Percentiles rank a stretch among this genome's conserved stretches.
These are phyloP conservation scores for Eupithecia pulchellata DNA, from an alignment of 2,888 invertebrate genomes.

Conservation along the genomic window DNA sequence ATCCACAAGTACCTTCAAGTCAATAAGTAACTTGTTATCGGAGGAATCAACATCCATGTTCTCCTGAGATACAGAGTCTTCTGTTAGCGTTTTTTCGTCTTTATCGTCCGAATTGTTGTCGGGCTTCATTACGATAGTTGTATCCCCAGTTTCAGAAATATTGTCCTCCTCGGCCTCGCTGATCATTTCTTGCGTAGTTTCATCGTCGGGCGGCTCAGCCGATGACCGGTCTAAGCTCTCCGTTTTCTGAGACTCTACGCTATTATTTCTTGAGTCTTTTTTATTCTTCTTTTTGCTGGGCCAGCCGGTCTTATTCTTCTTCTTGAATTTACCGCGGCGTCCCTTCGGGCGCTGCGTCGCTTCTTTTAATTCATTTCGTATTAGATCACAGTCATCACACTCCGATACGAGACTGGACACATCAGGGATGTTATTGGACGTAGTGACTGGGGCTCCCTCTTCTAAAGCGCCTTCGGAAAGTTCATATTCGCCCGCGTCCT, in stretches of 20 bases:
- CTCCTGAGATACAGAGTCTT: slow-evolving; percentile 47
- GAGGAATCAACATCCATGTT: slow-evolving; percentile 48
- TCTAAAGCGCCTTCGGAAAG: slow-evolving; percentile 77
- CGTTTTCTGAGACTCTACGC: slow-evolving; percentile 61
- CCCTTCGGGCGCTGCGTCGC: slow-evolving; percentile 60
- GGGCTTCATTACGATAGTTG: slow-evolving; percentile 49
- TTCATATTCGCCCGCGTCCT: slow-evolving; percentile 77
- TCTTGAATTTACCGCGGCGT: slow-evolving; percentile 85
- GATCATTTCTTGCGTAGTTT: slow-evolving; percentile 64
- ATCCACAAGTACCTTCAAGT: slow-evolving; percentile 58
- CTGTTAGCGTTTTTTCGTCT: slow-evolving; percentile 45
- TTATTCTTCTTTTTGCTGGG: slow-evolving; percentile 85
- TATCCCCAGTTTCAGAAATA: slow-evolving; percentile 60
- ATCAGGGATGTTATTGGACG: slow-evolving; percentile 73
- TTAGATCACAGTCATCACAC: slow-evolving; percentile 74
- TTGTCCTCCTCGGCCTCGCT: slow-evolving; percentile 68
- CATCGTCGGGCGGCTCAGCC: slow-evolving; percentile 66
- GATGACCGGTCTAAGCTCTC: slow-evolving; percentile 70
- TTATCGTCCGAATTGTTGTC: slow-evolving; percentile 52
- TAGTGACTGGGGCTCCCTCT: slow-evolving; percentile 66
- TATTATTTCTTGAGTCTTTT: slow-evolving; percentile 65
- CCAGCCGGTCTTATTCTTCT: slow-evolving; percentile 94
- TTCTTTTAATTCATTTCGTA: slow-evolving; percentile 70
- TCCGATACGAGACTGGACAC: slow-evolving; percentile 76
- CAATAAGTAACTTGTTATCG: slow-evolving; percentile 55